phyloP scores from a whole-genome alignment of 2,113 vertebrate species.

The Eira barbara region DNA sequence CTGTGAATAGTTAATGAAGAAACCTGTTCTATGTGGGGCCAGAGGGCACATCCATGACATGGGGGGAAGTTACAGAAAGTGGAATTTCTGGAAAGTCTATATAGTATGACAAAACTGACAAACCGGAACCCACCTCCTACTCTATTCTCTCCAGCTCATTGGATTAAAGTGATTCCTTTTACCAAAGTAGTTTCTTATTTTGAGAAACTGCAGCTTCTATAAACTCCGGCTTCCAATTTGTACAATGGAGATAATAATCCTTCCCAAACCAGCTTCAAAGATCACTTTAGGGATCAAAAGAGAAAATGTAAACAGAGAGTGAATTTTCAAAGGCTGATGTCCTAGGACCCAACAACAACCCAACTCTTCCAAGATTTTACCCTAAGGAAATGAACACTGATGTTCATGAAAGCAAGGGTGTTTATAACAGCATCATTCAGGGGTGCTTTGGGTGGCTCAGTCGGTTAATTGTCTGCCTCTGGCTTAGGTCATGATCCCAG shows the following conservation, averaged over 20 bases:
- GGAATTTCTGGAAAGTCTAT: not conserved
- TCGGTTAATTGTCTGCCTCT: no score
- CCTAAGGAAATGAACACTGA: not conserved
- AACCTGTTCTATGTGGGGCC: not conserved
- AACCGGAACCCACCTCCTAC: not conserved
- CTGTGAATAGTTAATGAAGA: not conserved
- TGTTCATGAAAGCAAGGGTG: not conserved
- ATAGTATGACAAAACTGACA: not conserved
- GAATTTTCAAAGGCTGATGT: not conserved
- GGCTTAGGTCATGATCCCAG: no score
- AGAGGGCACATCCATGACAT: not conserved
- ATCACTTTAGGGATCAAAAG: not conserved
- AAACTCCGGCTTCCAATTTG: not conserved
- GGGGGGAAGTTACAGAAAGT: not conserved
- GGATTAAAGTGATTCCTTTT: conserved; percentile 12
- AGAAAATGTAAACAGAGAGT: not conserved
- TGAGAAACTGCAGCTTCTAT: conserved; percentile 11
- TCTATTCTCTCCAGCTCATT: not conserved
- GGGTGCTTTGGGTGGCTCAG: no score
- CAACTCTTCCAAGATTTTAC: not conserved
- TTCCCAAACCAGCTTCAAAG: not conserved
- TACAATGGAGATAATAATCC: not conserved
- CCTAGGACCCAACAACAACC: not conserved
- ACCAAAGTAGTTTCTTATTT: not conserved
- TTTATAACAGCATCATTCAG: not conserved